A percentile compares a stretch with the other conserved stretches of the same genome.
phyloP scores from a whole-genome alignment of 2,113 vertebrate genomes.

The Phrynocephalus versicolor region DNA sequence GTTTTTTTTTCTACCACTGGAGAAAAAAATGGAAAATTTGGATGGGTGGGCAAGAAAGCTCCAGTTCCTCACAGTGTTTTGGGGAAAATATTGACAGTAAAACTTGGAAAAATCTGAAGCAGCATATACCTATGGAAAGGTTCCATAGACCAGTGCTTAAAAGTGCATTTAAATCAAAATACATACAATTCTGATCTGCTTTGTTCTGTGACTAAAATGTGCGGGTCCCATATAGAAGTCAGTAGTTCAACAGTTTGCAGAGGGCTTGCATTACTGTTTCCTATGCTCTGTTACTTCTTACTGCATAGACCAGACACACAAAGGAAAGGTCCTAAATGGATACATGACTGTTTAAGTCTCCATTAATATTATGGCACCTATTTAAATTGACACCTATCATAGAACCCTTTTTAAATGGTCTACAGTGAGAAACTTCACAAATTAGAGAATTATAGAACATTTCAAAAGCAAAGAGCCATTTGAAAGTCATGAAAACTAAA shows the following conservation, averaged over 20 bases:
- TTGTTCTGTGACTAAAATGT: neutral
- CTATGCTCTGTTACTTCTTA: neutral
- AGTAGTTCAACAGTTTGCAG: neutral
- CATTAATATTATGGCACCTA: neutral
- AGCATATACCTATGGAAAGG: neutral
- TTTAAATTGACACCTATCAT: neutral
- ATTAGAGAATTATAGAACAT: neutral
- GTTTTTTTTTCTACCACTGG: too few species aligned
- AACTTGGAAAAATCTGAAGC: neutral
- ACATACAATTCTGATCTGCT: neutral
- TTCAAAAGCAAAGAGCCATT: slow-evolving; percentile 2
- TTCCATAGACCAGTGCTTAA: neutral
- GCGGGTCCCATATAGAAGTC: neutral
- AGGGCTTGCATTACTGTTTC: neutral
- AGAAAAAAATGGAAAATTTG: too few species aligned
- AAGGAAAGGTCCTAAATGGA: too few species aligned
- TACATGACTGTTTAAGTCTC: neutral
- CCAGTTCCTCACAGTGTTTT: neutral
- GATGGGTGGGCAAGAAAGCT: too few species aligned
- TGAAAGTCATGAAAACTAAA: slow-evolving; percentile 36
- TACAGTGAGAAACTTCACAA: too few species aligned
- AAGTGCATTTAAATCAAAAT: neutral
- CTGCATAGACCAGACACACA: neutral
- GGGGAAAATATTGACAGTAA: neutral
- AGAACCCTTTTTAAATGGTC: too few species aligned